Evolutionary conservation across 1,140 invertebrate genomes (phyloP), one percentile per base, ranked within the genome.

Genomic region (Conopomorpha cramerella): DNA sequence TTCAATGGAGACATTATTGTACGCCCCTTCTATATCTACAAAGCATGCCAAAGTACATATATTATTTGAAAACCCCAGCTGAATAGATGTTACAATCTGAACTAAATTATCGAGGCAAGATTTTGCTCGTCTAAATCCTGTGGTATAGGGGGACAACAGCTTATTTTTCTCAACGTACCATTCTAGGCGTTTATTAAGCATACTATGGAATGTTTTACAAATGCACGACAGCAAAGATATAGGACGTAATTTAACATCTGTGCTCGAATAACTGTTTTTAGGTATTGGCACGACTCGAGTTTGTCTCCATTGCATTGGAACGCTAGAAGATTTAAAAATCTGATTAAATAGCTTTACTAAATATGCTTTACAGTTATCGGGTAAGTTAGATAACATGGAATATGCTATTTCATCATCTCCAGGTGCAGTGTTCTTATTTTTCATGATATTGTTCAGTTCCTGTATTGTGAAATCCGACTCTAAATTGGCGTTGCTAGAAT

Each of bases 201-300:
- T 49, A 26, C 36, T 38, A 34, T 53, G 45, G 34, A 56, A 45
- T 8, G 41, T 39, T 45, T 56, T 56, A 25, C 37, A 41, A 3
- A 49, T 7, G 31, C 51, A 57, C 8, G 51, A 46, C 8, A 54
- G 46, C 4, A 57, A 34, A 2, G 54, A 57, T 16, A 54, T 51
- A 10, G 51, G 51, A 26, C 48, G 40, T 8, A 42, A 15, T 34
- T 36, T 33, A 13, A 17, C 4, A 3, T 19, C 15, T 11, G 14
- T 0, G n/a, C 0, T 1, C n/a, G n/a, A n/a, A 16, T 14, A 2
- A 7, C 14, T 12, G 15, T 2, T 1, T 31, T 45, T 49, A 10
- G 43, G 43, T 30, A 43, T 45, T 2, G 46, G 31, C 7, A 45
- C n/a, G 11, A 49, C 26, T 17, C 18, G 13, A n/a, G 40, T 34